Evolutionary conservation across 2,797 vertebrate genomes (phyloP), one percentile per base, ranked within the genome.

Genomic region (Myotis planiceps): DNA sequence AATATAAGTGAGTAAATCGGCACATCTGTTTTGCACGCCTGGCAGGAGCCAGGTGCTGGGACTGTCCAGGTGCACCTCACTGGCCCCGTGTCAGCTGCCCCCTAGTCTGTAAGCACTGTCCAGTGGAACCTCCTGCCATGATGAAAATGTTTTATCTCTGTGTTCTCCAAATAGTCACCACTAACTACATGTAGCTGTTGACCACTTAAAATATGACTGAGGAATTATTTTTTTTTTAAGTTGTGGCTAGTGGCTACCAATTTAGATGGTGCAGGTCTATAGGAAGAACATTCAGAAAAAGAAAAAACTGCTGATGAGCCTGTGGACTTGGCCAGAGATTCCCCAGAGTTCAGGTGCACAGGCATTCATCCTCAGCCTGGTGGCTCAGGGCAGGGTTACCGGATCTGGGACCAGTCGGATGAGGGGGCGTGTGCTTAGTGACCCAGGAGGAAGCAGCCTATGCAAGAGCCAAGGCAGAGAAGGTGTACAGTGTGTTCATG

Each of bases 401-500:
- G 53, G 25, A 80, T 7, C 65, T 55, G 15, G 76, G 79, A 27
- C 9, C 9, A 27, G 29, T 19, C 27, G 1, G 76, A 29, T 13
- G 25, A 51, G 6, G 21, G 5, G 27, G 15, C 25, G 0, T 53
- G n/a, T 65, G 34, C 34, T 74, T 21, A 51, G 45, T 15, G 91
- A 25, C 10, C 76, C 6, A 34, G n/a, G 21, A 79, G 15, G 37
- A 51, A 66, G 23, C 6, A 42, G 16, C 6, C 1, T 1, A 10
- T 29, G 6, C 4, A 65, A 72, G 29, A 71, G 51, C 27, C 1
- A 3, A 47, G n/a, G 5, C n/a, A 75, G 47, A 58, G 58, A 71
- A 76, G 49, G 1, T 8, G 0, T 25, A 5, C 0, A 0, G 15
- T 42, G 9, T 71, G 27, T 60, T 45, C 29, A 3, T 13, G 42